phyloP scores from a whole-genome alignment of 64 coral and sea anemone genomes.

The Anthopleura sola region DNA sequence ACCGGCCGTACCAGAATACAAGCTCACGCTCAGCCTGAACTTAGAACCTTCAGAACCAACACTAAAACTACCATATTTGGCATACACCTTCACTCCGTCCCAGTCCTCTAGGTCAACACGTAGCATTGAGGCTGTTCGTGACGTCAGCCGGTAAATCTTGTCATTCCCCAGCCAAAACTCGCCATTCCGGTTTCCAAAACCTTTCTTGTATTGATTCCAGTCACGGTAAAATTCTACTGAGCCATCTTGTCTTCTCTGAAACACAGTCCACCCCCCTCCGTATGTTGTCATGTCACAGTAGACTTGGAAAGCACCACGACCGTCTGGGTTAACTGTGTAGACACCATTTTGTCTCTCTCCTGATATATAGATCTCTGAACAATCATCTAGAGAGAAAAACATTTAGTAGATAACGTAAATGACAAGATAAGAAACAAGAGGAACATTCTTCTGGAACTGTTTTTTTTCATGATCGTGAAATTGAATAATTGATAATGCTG shows the following conservation, averaged over 20 bases:
- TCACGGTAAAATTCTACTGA: conserved; percentile 10
- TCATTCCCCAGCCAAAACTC: conserved; percentile 35
- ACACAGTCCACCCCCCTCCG: conserved; percentile 35
- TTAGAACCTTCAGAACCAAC: background rate
- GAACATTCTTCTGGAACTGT: too few relatives aligned
- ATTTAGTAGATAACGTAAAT: too few relatives aligned
- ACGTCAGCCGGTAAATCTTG: conserved; percentile 20
- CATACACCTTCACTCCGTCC: background rate
- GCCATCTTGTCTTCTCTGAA: conserved; percentile 14
- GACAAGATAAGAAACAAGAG: too few relatives aligned
- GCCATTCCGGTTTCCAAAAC: background rate
- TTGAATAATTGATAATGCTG: too few relatives aligned
- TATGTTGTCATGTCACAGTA: conserved; percentile 29
- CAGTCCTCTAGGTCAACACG: conserved; percentile 26
- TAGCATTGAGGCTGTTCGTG: background rate
- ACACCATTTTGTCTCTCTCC: background rate
- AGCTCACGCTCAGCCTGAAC: background rate
- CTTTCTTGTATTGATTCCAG: conserved; percentile 5
- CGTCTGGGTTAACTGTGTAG: background rate
- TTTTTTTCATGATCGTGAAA: too few relatives aligned
- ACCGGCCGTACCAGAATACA: background rate
- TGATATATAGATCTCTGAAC: background rate
- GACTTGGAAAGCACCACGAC: background rate
- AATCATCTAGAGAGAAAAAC: too few relatives aligned
- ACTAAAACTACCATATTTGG: conserved; percentile 30